Evolutionary conservation across 1,140 invertebrate species (phyloP), one percentile per base, ranked within the genome.

Genomic region (Megathymus violae): DNA sequence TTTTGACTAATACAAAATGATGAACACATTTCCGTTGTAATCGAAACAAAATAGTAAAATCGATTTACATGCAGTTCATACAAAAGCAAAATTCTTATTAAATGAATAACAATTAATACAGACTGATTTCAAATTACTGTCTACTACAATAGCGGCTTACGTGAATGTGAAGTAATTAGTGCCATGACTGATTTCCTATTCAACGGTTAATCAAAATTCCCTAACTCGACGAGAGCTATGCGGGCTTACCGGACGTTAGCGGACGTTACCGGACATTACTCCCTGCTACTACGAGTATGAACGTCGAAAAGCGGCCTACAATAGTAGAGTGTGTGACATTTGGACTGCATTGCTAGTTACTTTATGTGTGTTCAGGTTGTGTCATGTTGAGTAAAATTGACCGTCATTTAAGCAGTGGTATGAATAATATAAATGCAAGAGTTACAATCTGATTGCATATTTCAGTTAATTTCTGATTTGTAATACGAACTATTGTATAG

Each of bases 181-280:
- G 15, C 16, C 41, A 22, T 16, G 43, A 48, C 17, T 34, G 15
- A 48, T 56, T 36, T 16, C 38, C 44, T 56, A 56, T 58, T 51
- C 41, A 64, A 50, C 44, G 50, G 27, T 22, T 56, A 62, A 51
- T 62, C 48, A 64, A 59, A 64, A 44, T 58, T 64, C 44, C 14
- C 38, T 41, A 36, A 41, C 14, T 38, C 34, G 11, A 51, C 31
- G 3, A 31, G 25, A 9, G 22, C 31, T 34, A 31, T 34, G 46
- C 27, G 25, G 34, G 14, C 44, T n/a, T 25, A 34, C 27, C 25
- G 47, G 25, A 34, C 47, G 47, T 17, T 34, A 13, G n/a, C n/a
- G n/a, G n/a, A n/a, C n/a, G n/a, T n/a, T n/a, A n/a, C n/a, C n/a
- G n/a, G 47, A 9, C 14, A 44, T 44, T 22, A 50, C 22, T 13